These are phyloP conservation scores for Alethe diademata DNA, from an alignment of 2,113 vertebrate species.

Conservation along the genomic window DNA sequence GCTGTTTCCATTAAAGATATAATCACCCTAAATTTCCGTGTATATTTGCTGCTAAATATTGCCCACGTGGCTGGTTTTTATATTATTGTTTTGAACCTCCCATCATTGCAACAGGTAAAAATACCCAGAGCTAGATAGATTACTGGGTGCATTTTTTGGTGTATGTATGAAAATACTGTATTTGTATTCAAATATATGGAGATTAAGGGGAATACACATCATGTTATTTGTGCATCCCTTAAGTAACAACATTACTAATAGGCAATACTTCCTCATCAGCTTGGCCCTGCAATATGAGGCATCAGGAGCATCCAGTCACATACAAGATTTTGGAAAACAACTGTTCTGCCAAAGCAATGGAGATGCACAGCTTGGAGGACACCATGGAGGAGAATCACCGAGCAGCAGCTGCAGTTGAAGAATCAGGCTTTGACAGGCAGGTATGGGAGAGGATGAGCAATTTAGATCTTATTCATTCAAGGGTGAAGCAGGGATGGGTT, in stretches of 20 bases:
- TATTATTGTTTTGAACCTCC: not conserved
- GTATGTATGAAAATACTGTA: not conserved
- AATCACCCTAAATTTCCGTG: not conserved
- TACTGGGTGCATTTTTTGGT: not conserved
- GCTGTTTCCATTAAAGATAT: not conserved
- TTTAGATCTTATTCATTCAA: not conserved
- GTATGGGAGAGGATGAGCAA: not conserved
- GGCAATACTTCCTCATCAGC: not conserved
- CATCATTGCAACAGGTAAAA: not conserved
- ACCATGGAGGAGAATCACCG: rapidly evolving
- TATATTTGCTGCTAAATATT: not conserved
- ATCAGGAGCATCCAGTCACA: rapidly evolving
- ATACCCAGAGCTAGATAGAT: not conserved
- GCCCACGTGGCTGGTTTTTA: not conserved
- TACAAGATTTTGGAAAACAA: not conserved
- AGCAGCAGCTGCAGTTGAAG: not conserved
- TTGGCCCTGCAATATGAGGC: not conserved
- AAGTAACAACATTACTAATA: not conserved
- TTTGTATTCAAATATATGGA: not conserved
- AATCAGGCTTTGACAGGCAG: not conserved
- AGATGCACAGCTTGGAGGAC: not conserved
- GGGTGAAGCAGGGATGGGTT: not conserved
- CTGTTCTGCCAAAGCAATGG: not conserved
- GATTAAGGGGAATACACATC: not conserved
- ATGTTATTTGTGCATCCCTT: not conserved